Base-by-base conservation (phyloP, 1,140 invertebrate species). In the Drosophila willistoni region DNA sequence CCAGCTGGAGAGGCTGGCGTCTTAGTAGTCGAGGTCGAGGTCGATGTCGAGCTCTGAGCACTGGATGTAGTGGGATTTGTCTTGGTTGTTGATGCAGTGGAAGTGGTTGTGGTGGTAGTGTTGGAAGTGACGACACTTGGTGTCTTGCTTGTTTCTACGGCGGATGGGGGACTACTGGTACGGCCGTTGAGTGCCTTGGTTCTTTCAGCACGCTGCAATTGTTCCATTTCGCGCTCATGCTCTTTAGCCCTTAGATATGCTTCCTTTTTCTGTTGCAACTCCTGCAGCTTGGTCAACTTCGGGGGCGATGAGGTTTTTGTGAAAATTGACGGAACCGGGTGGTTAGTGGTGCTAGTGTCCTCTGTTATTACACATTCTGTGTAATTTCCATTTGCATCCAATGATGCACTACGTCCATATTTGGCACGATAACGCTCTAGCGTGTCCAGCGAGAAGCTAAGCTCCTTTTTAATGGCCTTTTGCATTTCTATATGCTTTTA, bases 391-490 rank as follows among this genome's bases (percentile, higher is more conserved):
- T 87, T 87, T 13, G 84, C 83, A 47, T 87, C 83, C 41, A 69
- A 42, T 9, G 83, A 87, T 2, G 80, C 79, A 77, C 83, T 87
- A 56, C 83, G 83, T 57, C 83, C 83, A 14, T 87, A 87, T 34
- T 83, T 87, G 59, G 84, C 85, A 10, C 84, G 44, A 57, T 90
- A 90, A 25, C 85, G 85, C 41, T 89, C 84, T 62, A 89, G 71
- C 12, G 84, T 89, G 39, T 89, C 85, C 74, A 89, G 71, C 59
- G 84, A 89, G 71, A 89, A 89, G 69, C 84, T 89, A 6, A 89
- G 74, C 74, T 90, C 84, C 67, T 89, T 89, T 67, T 89, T 89
- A 13, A 89, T 64, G 19, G 71, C 79, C 67, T 78, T 89, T 71
- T 87, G 84, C 84, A 87, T 85, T 39, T 62, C 68, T 41, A 54